These are phyloP conservation scores for Stegana nigrithorax DNA, from an alignment of 2,888 invertebrate genomes.

Conservation along the genomic window DNA sequence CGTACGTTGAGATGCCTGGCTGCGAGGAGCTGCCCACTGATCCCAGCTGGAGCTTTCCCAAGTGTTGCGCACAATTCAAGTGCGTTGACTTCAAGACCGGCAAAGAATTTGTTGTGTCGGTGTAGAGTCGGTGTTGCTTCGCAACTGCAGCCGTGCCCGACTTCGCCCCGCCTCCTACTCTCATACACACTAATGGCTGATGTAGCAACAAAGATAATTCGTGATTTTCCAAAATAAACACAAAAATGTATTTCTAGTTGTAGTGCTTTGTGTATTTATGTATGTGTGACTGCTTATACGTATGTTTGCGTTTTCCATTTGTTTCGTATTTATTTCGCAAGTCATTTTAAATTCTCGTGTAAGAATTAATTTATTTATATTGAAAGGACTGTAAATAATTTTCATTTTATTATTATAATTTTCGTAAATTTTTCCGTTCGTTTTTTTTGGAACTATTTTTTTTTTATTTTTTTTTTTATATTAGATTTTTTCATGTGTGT, in stretches of 20 bases:
- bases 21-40: slow-evolving; percentile 66
- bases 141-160: not conserved
- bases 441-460: no score
- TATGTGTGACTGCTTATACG: slow-evolving; percentile 43
- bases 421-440: not conserved
- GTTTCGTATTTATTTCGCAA: slow-evolving; percentile 3
- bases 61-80: slow-evolving; percentile 66
- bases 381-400: not conserved
- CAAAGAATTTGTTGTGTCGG: slow-evolving; percentile 62
- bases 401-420: slow-evolving; percentile 5
- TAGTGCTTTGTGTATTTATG: slow-evolving; percentile 30
- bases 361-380: slow-evolving; percentile 1
- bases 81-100: slow-evolving; percentile 67
- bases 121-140: slow-evolving; percentile 40
- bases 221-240: not conserved
- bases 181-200: no score
- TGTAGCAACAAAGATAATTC: not conserved
- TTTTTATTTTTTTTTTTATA: not conserved
- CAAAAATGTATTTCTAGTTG: not conserved
- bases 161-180: not conserved
- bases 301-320: slow-evolving; percentile 25
- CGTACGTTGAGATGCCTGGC: slow-evolving; percentile 65
- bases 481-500: slow-evolving; percentile 8
- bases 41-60: slow-evolving; percentile 64
- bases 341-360: not conserved